Evolutionary conservation across 2,888 invertebrate genomes (phyloP), one percentile per base, ranked within the genome.

Genomic region (Autographa gamma): DNA sequence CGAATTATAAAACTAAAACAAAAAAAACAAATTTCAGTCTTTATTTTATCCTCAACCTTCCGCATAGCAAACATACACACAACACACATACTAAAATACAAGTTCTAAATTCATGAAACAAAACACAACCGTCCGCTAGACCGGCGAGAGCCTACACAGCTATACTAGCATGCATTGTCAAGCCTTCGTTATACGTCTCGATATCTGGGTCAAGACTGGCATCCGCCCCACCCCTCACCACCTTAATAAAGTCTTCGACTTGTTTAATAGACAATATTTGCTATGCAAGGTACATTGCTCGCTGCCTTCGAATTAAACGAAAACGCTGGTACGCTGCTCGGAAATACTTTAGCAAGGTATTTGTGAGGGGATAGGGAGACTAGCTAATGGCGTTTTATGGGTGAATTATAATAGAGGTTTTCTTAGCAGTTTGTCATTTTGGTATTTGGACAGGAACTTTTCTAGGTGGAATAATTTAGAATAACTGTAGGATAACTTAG

Each of bases 241-340:
- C 69, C 74, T 79, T 81, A 77, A 83, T 82, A 83, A 83, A 83
- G 79, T 79, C 75, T 62, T 31, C 43, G 68, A 70, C 71, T 77
- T 77, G 71, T 79, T 78, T 83, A 81, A 79, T 79, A 75, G 81
- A 82, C 83, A 82, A 82, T 82, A 82, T 82, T 81, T 82, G 75
- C 74, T 77, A 82, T 82, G 79, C 74, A 75, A 71, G 77, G 69
- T 60, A 72, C 54, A 78, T 76, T 74, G 71, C 56, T 65, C 41
- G 64, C 73, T 66, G 66, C 69, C 69, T 72, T 54, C 48, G 59
- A 67, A 70, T 72, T 63, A 59, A 59, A 59, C 31, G 54, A 61
- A 68, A 64, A 74, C 60, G 48, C 48, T 48, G 38, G 32, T 58
- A 2, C 56, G 13, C 48, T 63, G 9, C 25, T 5, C 13, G 8